A percentile compares a stretch with the other conserved stretches of the same genome.
phyloP scores from a whole-genome alignment of 2,797 vertebrate species.

The Cossypha polioptera region DNA sequence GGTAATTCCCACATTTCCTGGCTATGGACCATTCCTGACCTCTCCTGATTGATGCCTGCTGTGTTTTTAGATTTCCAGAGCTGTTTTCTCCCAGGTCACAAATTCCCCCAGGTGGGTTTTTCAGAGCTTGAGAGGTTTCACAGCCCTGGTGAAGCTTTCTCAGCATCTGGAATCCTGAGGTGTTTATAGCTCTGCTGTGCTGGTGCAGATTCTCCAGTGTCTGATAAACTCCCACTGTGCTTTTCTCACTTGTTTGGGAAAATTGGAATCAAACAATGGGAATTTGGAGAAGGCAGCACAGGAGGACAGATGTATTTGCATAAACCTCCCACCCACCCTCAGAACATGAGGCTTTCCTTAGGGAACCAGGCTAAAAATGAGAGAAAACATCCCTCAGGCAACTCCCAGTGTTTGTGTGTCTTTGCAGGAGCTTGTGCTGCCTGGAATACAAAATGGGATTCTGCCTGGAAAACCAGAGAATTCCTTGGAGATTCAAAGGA shows the following conservation, averaged over 20 bases:
- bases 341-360: not conserved
- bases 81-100: not conserved
- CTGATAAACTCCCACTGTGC: not conserved
- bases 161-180: not conserved
- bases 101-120: not conserved
- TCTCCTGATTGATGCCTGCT: not conserved
- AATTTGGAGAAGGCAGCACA: not conserved
- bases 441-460: not conserved
- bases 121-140: not conserved
- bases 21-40: not conserved
- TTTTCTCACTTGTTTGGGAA: too few species aligned
- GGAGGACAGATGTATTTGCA: not conserved
- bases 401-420: not conserved
- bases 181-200: not conserved
- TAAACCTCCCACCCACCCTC: not conserved
- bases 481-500: not conserved
- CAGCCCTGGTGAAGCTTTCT: not conserved
- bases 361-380: not conserved
- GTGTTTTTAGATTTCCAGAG: not conserved
- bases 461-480: constrained; percentile 5
- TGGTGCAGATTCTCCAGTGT: not conserved
- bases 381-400: not conserved
- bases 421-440: not conserved
- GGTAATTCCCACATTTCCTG: not conserved
- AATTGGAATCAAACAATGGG: not conserved